A percentile compares a stretch with the other conserved stretches of the same genome.
These are phyloP conservation scores for Amphibalanus amphitrite DNA, from an alignment of 1,140 invertebrate genomes.

Conservation along the genomic window DNA sequence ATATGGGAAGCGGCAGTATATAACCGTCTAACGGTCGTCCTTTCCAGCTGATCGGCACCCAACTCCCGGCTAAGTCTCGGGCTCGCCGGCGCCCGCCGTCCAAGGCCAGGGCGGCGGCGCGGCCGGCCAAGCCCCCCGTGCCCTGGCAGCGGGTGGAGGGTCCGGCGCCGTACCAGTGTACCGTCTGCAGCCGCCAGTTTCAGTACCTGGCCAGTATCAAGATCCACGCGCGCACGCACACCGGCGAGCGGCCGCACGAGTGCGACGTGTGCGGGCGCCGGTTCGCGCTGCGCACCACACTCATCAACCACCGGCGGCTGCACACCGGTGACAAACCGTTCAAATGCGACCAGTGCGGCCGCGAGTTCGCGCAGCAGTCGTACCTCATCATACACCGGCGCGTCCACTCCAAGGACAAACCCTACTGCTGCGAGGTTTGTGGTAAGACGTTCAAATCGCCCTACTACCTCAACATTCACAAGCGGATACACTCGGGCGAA, in stretches of 20 bases:
- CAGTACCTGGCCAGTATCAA: slow-evolving; percentile 38
- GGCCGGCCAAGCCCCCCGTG: too few relatives aligned
- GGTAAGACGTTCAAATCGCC: slow-evolving; percentile 29
- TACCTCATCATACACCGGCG: not conserved
- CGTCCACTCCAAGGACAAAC: slow-evolving; percentile 35
- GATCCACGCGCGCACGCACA: slow-evolving; percentile 58
- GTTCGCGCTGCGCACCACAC: slow-evolving; percentile 60
- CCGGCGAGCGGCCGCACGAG: slow-evolving; percentile 67
- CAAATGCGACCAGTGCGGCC: slow-evolving; percentile 63
- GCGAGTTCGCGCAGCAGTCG: slow-evolving; percentile 37
- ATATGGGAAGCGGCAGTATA: too few relatives aligned
- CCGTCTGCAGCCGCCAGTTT: not conserved
- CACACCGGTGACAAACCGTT: slow-evolving; percentile 65
- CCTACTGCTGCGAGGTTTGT: slow-evolving; percentile 39
- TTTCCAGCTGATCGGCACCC: too few relatives aligned
- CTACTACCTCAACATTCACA: slow-evolving; percentile 29
- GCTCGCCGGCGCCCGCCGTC: too few relatives aligned
- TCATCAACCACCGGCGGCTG: slow-evolving; percentile 50
- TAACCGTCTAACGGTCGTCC: too few relatives aligned
- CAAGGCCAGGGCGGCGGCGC: too few relatives aligned
- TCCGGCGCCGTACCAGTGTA: not conserved
- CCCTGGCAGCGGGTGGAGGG: not conserved
- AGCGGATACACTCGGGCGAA: slow-evolving; percentile 26
- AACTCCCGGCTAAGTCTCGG: too few relatives aligned
- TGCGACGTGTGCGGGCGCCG: slow-evolving; percentile 61